Evolutionary conservation across 2,113 vertebrate genomes (phyloP).

Genomic region (Nipponia nippon): DNA sequence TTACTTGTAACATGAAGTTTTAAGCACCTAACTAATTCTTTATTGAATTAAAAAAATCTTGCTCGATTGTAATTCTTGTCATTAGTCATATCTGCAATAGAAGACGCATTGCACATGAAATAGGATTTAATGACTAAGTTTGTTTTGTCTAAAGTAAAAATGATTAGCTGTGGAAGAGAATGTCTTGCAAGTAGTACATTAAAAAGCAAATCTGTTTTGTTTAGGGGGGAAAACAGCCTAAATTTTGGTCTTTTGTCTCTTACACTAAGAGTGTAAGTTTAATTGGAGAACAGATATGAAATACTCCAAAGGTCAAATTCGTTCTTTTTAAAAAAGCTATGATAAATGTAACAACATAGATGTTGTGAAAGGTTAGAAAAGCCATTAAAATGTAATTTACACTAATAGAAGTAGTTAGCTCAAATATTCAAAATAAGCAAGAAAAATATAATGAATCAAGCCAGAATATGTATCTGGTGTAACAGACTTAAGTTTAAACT

Average conservation of each 20-base stretch:
- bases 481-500: neutral
- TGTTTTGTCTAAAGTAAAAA: conserved; percentile 2
- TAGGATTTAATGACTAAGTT: neutral
- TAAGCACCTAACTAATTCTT: neutral
- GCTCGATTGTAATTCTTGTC: neutral
- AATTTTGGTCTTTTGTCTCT: neutral
- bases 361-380: conserved; percentile 21
- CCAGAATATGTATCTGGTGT: neutral
- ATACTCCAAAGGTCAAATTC: neutral
- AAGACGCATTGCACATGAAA: neutral
- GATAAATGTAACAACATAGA: neutral
- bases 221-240: neutral
- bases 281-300: neutral
- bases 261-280: neutral
- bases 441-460: neutral
- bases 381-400: neutral
- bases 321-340: neutral
- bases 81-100: neutral
- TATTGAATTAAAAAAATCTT: neutral
- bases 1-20: conserved; percentile 32
- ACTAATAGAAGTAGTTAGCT: neutral
- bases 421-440: neutral
- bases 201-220: neutral
- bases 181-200: neutral
- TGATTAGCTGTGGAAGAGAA: neutral